phyloP scores from a whole-genome alignment of 2,797 vertebrate genomes.

The Taeniopygia guttata region DNA sequence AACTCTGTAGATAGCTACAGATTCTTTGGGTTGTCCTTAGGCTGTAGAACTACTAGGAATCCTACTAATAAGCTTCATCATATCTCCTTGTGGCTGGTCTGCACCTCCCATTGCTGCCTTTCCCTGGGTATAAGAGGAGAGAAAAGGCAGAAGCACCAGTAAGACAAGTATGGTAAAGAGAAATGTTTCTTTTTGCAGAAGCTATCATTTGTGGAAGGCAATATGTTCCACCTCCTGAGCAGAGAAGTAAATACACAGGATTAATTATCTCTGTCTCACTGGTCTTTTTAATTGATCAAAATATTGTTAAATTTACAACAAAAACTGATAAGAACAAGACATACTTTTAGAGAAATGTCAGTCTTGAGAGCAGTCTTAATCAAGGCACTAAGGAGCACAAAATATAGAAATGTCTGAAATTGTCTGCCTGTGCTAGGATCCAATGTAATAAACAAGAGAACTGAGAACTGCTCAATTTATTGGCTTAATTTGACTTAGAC shows the following conservation, averaged over 20 bases:
- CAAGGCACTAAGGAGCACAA: background rate
- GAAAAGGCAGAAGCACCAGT: background rate
- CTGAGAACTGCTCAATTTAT: background rate
- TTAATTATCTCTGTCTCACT: background rate
- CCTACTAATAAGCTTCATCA: background rate
- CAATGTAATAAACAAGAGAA: background rate
- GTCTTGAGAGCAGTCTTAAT: background rate
- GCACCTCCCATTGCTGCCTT: background rate
- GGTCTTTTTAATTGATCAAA: background rate
- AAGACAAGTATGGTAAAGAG: background rate
- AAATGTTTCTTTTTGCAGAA: background rate
- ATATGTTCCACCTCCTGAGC: background rate
- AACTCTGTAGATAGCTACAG: background rate
- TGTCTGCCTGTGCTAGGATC: background rate
- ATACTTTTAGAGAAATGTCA: background rate
- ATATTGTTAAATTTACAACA: background rate
- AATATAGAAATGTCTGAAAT: background rate
- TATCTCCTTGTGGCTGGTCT: background rate
- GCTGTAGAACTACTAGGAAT: background rate
- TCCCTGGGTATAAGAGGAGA: rapidly evolving
- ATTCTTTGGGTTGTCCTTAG: background rate
- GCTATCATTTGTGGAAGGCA: background rate
- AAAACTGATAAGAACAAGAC: background rate
- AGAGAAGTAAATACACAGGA: background rate
- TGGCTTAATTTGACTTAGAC: background rate